Evolutionary conservation across 2,888 invertebrate genomes (phyloP).

Genomic region (Dryobota labecula): DNA sequence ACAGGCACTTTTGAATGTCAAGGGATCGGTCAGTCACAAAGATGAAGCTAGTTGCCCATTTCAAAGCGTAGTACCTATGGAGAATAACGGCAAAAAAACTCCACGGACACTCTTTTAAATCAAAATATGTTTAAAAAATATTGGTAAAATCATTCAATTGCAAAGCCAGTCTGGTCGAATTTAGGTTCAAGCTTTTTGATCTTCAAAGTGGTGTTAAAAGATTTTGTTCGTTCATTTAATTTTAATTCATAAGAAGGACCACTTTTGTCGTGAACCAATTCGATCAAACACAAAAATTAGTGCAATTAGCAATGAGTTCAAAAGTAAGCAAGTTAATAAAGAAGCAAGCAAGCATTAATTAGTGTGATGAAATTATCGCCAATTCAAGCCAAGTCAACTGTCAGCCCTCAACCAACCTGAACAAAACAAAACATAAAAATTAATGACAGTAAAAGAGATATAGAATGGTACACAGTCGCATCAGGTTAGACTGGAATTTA

Average conservation of each 20-base stretch:
- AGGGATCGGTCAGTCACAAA: too few species aligned
- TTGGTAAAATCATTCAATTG: background rate
- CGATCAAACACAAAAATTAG: slow-evolving; percentile 9
- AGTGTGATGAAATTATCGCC: slow-evolving; percentile 40
- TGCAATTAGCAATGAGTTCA: slow-evolving; percentile 10
- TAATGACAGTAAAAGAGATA: slow-evolving; percentile 9
- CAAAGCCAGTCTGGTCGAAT: slow-evolving; percentile 10
- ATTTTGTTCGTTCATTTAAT: background rate
- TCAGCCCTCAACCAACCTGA: slow-evolving; percentile 63
- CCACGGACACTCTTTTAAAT: background rate
- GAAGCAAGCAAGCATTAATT: slow-evolving; percentile 31
- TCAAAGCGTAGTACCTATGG: too few species aligned
- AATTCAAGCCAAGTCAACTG: slow-evolving; percentile 44
- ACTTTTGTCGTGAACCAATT: slow-evolving; percentile 12
- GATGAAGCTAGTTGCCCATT: too few species aligned
- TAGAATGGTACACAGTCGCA: background rate
- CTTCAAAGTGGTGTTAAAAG: background rate
- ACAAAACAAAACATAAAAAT: slow-evolving; percentile 48
- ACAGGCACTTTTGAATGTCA: background rate
- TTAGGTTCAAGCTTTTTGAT: background rate
- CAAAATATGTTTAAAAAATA: background rate
- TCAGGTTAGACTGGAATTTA: slow-evolving; percentile 4
- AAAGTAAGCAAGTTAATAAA: slow-evolving; percentile 37
- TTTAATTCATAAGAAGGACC: too few species aligned
- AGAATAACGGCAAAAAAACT: background rate